Evolutionary conservation across 2,888 invertebrate genomes (phyloP).

Genomic region (Cephus rjabovi): DNA sequence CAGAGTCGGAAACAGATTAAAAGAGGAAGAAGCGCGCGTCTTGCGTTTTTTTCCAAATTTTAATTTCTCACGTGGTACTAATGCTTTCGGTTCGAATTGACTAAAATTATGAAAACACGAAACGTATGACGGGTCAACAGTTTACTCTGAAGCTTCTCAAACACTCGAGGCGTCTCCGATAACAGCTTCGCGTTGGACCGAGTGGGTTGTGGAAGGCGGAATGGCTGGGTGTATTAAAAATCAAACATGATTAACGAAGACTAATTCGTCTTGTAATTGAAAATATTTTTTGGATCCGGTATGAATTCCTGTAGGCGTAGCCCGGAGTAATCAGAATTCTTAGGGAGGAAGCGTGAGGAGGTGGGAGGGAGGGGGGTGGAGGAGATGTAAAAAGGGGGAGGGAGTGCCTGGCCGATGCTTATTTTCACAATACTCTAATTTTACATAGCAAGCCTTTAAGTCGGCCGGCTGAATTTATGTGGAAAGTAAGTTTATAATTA

Average conservation of each 20-base stretch:
- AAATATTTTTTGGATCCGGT: not conserved
- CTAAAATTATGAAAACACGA: not conserved
- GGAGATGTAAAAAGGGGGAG: not conserved
- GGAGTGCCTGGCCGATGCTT: not conserved
- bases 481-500: not conserved
- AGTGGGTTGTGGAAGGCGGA: not conserved
- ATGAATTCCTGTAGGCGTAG: not conserved
- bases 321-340: not conserved
- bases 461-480: not conserved
- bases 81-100: not conserved
- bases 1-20: not conserved
- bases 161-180: not conserved
- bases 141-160: not conserved
- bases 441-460: not conserved
- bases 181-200: not conserved
- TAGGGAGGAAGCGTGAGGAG: not conserved
- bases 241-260: not conserved
- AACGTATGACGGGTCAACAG: not conserved
- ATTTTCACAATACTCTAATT: slow-evolving; percentile 6
- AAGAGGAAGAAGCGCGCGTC: not conserved
- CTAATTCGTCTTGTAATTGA: not conserved
- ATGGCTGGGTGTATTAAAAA: not conserved
- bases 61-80: not conserved
- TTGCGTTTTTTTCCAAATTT: not conserved
- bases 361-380: not conserved